Conservation (phyloP, 37 sponge, comb jelly and placozoan genomes). For the Chondrilla cf. caribensis region DNA sequence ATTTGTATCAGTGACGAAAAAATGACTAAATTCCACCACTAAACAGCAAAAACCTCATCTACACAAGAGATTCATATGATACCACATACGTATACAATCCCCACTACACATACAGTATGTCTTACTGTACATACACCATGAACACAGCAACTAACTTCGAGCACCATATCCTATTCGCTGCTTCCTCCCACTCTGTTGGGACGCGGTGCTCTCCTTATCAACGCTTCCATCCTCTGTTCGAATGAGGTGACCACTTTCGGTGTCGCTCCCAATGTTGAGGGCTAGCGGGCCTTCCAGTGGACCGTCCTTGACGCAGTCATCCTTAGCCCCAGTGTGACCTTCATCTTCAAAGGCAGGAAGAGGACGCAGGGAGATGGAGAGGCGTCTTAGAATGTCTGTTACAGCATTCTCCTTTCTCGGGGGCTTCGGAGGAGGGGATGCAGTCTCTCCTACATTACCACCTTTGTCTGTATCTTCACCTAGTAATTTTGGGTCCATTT, state of each 20-base stretch:
- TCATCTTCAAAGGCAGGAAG: conserved; percentile 24
- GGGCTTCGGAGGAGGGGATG: background rate
- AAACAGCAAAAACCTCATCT: no score
- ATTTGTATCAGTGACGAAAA: no score
- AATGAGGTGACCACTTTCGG: background rate
- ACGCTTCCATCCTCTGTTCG: no score
- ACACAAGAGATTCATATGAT: no score
- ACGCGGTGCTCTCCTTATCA: no score
- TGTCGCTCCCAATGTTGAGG: background rate
- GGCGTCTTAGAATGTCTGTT: background rate
- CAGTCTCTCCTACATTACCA: background rate
- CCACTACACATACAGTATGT: no score
- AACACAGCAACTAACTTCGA: no score
- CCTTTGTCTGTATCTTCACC: background rate
- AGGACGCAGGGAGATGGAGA: conserved; percentile 13
- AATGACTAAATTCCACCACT: no score
- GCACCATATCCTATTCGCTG: no score
- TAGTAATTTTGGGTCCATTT: background rate
- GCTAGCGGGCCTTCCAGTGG: background rate
- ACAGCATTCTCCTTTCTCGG: background rate
- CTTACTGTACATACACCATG: no score
- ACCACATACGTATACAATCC: no score
- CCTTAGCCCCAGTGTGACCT: background rate
- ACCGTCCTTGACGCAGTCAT: background rate
- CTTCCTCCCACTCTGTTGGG: no score